A percentile compares a stretch with the other conserved stretches of the same genome.
Evolutionary conservation across 2,888 invertebrate genomes (phyloP).

Genomic region (Ceriagrion tenellum): DNA sequence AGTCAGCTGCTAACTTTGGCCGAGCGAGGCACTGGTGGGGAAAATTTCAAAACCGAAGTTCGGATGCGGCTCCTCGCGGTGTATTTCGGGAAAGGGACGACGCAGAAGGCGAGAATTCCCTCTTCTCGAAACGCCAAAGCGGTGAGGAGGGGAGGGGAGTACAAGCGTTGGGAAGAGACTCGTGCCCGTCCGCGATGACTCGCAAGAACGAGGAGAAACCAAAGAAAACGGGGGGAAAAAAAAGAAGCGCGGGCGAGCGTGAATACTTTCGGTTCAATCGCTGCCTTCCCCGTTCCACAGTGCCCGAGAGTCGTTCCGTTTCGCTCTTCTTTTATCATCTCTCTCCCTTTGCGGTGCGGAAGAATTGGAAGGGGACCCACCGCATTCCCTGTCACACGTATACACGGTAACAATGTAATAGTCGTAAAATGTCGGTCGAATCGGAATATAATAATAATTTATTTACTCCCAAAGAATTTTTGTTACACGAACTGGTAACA

Average conservation of each 20-base stretch:
- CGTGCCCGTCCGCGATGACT: background rate
- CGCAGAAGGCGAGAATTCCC: background rate
- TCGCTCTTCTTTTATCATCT: too few species aligned
- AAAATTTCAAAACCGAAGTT: background rate
- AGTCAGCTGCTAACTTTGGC: background rate
- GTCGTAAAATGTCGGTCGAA: too few species aligned
- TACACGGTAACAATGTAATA: too few species aligned
- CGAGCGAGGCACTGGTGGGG: background rate
- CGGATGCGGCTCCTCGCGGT: background rate
- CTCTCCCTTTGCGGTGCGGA: too few species aligned
- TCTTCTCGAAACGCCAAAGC: background rate
- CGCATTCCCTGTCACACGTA: background rate
- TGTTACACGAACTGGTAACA: too few species aligned
- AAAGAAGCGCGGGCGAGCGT: background rate
- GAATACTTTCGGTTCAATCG: background rate
- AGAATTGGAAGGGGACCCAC: background rate
- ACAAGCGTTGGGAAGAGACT: background rate
- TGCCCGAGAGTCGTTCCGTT: background rate
- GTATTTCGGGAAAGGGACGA: background rate
- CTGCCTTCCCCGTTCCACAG: background rate
- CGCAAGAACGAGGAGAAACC: background rate
- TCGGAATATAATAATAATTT: too few species aligned
- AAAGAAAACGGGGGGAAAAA: background rate
- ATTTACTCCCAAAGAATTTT: too few species aligned
- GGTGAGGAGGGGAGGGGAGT: background rate